phyloP scores from a whole-genome alignment of 2,888 invertebrate species.

The Creontiades dilutus region DNA sequence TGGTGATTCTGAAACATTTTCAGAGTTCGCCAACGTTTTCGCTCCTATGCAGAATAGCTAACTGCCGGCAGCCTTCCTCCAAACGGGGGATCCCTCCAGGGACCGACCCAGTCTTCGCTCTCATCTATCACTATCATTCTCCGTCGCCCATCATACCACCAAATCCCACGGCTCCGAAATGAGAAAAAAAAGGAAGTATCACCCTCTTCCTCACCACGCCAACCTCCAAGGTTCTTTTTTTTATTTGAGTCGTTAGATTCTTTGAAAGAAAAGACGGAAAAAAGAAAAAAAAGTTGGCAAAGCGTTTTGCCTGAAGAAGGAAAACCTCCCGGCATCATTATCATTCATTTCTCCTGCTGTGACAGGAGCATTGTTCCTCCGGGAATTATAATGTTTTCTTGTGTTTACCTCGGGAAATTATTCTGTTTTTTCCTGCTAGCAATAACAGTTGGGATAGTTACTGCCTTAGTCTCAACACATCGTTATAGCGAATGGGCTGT shows the following conservation, averaged over 20 bases:
- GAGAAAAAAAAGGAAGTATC: neutral
- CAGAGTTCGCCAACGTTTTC: neutral
- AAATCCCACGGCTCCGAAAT: neutral
- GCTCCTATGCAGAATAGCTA: slow-evolving; percentile 1
- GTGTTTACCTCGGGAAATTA: slow-evolving; percentile 11
- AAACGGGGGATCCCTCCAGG: neutral
- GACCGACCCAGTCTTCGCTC: neutral
- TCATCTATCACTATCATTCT: slow-evolving; percentile 12
- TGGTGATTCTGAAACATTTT: no score
- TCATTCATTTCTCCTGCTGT: slow-evolving; percentile 20
- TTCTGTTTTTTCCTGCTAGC: slow-evolving; percentile 15
- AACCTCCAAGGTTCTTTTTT: neutral
- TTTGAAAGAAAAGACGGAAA: neutral
- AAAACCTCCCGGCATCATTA: slow-evolving; percentile 18
- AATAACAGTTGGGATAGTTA: no score
- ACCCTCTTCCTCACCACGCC: neutral
- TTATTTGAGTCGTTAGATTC: slow-evolving; percentile 28
- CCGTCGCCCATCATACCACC: neutral
- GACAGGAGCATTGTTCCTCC: slow-evolving; percentile 22
- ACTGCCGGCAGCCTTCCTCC: neutral
- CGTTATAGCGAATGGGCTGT: no score
- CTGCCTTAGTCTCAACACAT: neutral
- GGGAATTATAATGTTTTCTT: slow-evolving; percentile 22
- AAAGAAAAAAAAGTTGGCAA: slow-evolving; percentile 10
- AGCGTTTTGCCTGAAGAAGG: slow-evolving; percentile 27